Conservation (phyloP, 2,888 invertebrate genomes). For the Orchesella flavescens region DNA sequence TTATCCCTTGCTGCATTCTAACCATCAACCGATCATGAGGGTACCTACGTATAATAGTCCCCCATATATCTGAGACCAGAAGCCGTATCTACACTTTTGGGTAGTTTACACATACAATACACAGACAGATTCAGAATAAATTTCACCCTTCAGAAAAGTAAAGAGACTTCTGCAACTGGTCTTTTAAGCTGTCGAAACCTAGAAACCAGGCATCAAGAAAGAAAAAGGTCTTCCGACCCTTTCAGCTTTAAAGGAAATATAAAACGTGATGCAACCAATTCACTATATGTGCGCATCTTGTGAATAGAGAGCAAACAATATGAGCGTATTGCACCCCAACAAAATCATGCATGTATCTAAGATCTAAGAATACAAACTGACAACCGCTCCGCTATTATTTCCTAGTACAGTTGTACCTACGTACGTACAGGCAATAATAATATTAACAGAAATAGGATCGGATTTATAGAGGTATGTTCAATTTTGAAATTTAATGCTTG, state of each 20-base stretch:
- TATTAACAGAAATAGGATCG: too few relatives aligned
- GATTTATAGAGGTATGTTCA: too few relatives aligned
- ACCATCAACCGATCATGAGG: slow-evolving; percentile 4
- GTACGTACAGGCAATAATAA: background rate
- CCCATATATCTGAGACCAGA: background rate
- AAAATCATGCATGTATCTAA: too few relatives aligned
- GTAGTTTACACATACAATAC: too few relatives aligned
- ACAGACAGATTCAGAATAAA: background rate
- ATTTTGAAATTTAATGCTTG: too few relatives aligned
- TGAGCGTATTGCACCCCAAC: too few relatives aligned
- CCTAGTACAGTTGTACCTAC: background rate
- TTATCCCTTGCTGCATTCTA: slow-evolving; percentile 31
- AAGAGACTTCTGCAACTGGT: slow-evolving; percentile 47
- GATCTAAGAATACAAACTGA: too few relatives aligned
- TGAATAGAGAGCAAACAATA: too few relatives aligned
- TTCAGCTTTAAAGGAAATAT: slow-evolving; percentile 36
- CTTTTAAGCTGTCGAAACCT: slow-evolving; percentile 38
- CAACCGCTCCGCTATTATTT: background rate
- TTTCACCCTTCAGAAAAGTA: slow-evolving; percentile 3
- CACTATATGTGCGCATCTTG: background rate
- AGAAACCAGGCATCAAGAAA: background rate
- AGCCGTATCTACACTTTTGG: too few relatives aligned
- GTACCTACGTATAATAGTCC: slow-evolving; percentile 8
- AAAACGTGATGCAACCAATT: slow-evolving; percentile 8
- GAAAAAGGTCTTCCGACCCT: slow-evolving; percentile 47